Evolutionary conservation across 2,113 vertebrate genomes (phyloP).

Genomic region (Tupaia tana): DNA sequence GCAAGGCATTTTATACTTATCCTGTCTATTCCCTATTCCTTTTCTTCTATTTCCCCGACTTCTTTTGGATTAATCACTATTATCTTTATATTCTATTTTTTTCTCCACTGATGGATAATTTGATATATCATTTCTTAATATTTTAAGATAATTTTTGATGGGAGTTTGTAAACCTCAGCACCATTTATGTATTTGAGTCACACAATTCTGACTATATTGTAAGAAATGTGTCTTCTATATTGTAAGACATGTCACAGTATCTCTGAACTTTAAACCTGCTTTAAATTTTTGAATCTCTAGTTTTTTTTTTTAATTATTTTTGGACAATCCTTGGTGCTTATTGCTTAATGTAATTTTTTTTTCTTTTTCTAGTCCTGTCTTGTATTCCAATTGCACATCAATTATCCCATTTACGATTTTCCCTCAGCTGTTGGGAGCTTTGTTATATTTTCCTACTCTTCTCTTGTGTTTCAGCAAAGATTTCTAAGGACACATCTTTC

Average conservation of each 20-base stretch:
- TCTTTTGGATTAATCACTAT: neutral
- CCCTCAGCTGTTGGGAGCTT: neutral
- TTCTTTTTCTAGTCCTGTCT: neutral
- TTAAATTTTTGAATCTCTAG: neutral
- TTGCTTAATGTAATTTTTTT: neutral
- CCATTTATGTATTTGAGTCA: neutral
- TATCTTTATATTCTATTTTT: neutral
- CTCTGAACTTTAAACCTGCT: neutral
- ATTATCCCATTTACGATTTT: neutral
- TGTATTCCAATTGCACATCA: neutral
- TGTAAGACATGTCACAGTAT: neutral
- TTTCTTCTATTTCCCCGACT: neutral
- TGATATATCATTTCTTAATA: neutral
- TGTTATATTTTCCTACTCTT: neutral
- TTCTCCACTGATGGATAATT: neutral
- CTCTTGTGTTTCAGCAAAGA: neutral
- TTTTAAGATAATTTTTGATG: neutral
- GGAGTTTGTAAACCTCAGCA: neutral
- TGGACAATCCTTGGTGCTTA: neutral
- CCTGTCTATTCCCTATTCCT: neutral
- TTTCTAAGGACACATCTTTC: neutral
- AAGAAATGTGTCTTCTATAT: neutral
- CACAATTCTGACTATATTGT: neutral
- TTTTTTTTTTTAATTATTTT: neutral
- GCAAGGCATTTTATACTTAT: neutral